Evolutionary conservation across 2,113 vertebrate genomes (phyloP).

Genomic region (Zapornia atra): DNA sequence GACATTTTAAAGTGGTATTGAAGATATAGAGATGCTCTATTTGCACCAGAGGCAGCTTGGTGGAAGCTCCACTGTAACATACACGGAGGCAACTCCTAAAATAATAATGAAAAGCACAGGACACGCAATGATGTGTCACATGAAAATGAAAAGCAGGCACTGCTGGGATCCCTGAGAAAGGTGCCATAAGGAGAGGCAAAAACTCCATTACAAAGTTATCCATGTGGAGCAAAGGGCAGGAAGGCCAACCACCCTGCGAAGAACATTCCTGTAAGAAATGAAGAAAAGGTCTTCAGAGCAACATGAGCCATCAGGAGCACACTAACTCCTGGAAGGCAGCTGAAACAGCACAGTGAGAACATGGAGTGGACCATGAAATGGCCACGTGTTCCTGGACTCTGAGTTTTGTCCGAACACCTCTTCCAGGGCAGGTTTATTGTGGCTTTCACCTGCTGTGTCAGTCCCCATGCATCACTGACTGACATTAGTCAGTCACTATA

Average conservation of each 20-base stretch:
- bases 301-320: neutral
- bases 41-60: neutral
- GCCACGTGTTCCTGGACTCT: too few relatives aligned
- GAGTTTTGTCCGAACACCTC: neutral
- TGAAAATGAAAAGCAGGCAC: neutral
- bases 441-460: neutral
- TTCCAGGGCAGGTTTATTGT: neutral
- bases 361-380: accelerated
- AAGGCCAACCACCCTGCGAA: neutral
- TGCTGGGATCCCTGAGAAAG: neutral
- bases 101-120: neutral
- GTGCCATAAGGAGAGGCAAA: neutral
- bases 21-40: neutral
- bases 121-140: neutral
- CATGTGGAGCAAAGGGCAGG: neutral
- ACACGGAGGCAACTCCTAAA: neutral
- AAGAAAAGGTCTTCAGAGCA: neutral
- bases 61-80: neutral
- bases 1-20: neutral
- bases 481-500: neutral
- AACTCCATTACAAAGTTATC: neutral
- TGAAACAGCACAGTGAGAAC: neutral
- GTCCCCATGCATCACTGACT: neutral
- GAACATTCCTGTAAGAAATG: neutral
- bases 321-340: neutral